These are phyloP conservation scores for Craseonycteris thonglongyai DNA, from an alignment of 2,113 vertebrate genomes.

Conservation along the genomic window DNA sequence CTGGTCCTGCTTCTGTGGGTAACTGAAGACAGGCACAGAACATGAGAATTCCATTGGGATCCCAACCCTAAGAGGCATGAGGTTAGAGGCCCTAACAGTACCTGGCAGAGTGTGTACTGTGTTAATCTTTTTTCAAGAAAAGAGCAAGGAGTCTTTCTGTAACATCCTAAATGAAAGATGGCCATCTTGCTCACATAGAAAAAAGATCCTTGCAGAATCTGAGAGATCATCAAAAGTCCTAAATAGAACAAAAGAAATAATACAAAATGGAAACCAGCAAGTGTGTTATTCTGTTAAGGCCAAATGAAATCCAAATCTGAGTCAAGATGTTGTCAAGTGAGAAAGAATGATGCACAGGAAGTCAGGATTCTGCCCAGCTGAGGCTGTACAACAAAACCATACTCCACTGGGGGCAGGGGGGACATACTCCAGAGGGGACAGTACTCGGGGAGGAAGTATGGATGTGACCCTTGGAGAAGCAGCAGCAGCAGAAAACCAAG, in stretches of 20 bases:
- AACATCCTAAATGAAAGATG: not conserved
- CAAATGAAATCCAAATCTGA: not conserved
- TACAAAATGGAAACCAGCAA: not conserved
- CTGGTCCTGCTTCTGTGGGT: not conserved
- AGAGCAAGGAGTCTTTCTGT: not conserved
- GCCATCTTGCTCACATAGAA: not conserved
- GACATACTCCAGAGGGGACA: not conserved
- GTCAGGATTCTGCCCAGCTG: no score
- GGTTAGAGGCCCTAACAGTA: not conserved
- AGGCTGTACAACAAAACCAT: not conserved
- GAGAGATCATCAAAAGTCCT: not conserved
- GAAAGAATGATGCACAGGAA: not conserved
- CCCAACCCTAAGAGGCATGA: not conserved
- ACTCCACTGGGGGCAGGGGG: no score
- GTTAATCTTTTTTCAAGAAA: not conserved
- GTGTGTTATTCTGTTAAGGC: not conserved
- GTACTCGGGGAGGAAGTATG: accelerated
- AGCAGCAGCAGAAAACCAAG: not conserved
- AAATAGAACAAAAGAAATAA: not conserved
- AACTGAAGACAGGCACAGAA: not conserved
- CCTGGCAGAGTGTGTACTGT: not conserved
- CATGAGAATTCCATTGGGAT: not conserved
- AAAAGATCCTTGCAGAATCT: not conserved
- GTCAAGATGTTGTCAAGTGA: not conserved
- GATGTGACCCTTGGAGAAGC: not conserved